phyloP scores from a whole-genome alignment of 2,113 vertebrate genomes.

The Nycticorax nycticorax region DNA sequence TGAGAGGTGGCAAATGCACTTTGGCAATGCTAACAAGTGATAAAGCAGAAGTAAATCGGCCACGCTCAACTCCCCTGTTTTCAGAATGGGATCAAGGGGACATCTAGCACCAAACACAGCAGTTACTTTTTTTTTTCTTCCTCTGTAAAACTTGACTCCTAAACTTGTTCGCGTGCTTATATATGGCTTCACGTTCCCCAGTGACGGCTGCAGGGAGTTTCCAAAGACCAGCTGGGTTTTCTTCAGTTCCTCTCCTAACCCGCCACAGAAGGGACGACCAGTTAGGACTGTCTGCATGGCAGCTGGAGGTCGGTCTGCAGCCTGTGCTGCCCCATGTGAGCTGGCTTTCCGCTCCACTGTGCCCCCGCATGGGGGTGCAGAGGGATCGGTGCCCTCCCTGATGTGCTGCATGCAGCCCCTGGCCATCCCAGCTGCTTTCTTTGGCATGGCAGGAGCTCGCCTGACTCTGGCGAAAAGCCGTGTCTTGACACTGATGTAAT shows the following conservation, averaged over 20 bases:
- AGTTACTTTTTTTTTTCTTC: neutral
- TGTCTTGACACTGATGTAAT: conserved; percentile 37
- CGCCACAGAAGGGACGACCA: accelerated
- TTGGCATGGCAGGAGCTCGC: neutral
- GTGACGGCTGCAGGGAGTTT: neutral
- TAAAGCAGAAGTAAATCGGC: neutral
- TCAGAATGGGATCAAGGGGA: neutral
- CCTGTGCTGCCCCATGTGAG: neutral
- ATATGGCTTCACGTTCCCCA: accelerated
- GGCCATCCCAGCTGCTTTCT: neutral
- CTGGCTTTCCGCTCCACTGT: neutral
- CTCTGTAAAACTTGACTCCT: neutral
- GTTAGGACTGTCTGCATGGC: neutral
- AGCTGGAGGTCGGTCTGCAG: neutral
- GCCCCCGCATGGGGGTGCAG: neutral
- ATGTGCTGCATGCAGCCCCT: accelerated
- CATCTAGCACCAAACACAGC: neutral
- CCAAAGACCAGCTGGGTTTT: neutral
- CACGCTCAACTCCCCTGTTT: neutral
- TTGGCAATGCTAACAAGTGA: accelerated
- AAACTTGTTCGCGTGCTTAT: accelerated
- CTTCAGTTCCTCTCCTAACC: neutral
- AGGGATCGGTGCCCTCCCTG: neutral
- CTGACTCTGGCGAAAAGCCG: neutral
- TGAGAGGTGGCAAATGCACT: neutral